Evolutionary conservation across 1,140 invertebrate genomes (phyloP).

Genomic region (Halictus rubicundus): DNA sequence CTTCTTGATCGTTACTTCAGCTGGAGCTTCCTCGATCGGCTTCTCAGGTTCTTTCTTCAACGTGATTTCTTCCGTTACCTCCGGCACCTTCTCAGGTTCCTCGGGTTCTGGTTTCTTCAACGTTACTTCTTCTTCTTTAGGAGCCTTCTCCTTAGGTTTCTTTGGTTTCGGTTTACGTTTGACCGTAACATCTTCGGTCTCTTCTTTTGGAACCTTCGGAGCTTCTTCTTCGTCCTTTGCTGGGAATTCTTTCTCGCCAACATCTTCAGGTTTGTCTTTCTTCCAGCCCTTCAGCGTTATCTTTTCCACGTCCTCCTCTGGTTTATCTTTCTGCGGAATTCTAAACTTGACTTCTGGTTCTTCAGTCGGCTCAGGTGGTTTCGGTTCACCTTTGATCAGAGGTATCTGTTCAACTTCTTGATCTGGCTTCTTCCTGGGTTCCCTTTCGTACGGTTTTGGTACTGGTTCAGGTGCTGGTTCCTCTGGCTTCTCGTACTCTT

Average conservation of each 20-base stretch:
- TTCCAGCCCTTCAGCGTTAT: slow-evolving; percentile 82
- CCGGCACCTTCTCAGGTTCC: slow-evolving; percentile 53
- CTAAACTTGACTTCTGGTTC: slow-evolving; percentile 82
- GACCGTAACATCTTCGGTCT: slow-evolving; percentile 57
- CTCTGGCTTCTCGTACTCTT: slow-evolving; percentile 72
- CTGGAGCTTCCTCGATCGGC: slow-evolving; percentile 75
- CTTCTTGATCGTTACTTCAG: slow-evolving; percentile 66
- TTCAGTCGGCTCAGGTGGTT: slow-evolving; percentile 78
- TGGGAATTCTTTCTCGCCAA: slow-evolving; percentile 68
- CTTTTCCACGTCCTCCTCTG: slow-evolving; percentile 80
- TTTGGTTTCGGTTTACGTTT: slow-evolving; percentile 49
- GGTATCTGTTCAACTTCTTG: slow-evolving; percentile 80
- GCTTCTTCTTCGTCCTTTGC: slow-evolving; percentile 62
- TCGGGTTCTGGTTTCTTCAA: slow-evolving; percentile 51
- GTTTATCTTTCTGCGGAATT: slow-evolving; percentile 80
- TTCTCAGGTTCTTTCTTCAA: slow-evolving; percentile 46
- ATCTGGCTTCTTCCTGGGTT: slow-evolving; percentile 80
- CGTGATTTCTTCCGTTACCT: slow-evolving; percentile 51
- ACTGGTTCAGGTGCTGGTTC: slow-evolving; percentile 75
- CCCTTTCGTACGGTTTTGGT: slow-evolving; percentile 76
- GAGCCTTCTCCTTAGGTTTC: slow-evolving; percentile 62
- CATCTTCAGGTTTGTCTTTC: slow-evolving; percentile 76
- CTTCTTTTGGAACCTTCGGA: slow-evolving; percentile 61
- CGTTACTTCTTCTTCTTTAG: slow-evolving; percentile 46
- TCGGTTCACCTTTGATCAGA: slow-evolving; percentile 81